Conservation (phyloP, 37 sponge, comb jelly and placozoan species). For the Spongia lamella region DNA sequence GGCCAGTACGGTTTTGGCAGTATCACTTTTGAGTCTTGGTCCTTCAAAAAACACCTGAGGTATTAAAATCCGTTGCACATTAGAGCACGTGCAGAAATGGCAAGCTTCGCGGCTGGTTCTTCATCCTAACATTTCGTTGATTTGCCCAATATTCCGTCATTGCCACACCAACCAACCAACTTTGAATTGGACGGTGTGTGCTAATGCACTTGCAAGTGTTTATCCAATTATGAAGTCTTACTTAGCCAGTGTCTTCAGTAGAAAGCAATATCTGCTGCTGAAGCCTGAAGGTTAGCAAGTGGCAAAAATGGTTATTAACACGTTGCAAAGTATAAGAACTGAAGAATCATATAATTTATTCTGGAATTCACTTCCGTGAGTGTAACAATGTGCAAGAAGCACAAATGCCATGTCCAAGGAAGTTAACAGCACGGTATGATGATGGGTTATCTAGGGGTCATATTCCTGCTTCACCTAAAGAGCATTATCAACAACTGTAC, state of each 20-base stretch:
- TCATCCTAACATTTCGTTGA: too few relatives aligned
- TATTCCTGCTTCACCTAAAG: constrained; percentile 14
- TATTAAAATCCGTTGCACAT: too few relatives aligned
- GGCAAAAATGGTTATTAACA: constrained; percentile 29
- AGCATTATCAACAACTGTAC: constrained; percentile 2
- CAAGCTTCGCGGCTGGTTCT: too few relatives aligned
- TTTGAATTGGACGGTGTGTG: constrained; percentile 26
- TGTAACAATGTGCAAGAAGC: constrained; percentile 7
- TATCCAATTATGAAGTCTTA: constrained; percentile 8
- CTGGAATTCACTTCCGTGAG: not conserved
- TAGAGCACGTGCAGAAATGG: too few relatives aligned
- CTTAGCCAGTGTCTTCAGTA: constrained; percentile 11
- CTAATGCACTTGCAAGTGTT: not conserved
- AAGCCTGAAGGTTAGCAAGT: constrained; percentile 35
- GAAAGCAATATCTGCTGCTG: constrained; percentile 20
- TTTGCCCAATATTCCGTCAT: too few relatives aligned
- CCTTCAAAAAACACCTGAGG: too few relatives aligned
- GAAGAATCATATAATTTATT: constrained; percentile 10
- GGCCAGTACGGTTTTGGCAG: too few relatives aligned
- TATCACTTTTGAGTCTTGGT: too few relatives aligned
- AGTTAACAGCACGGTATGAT: constrained; percentile 17
- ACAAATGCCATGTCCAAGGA: constrained; percentile 5
- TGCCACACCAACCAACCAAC: too few relatives aligned
- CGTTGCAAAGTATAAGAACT: constrained; percentile 7
- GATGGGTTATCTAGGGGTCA: constrained; percentile 21